Base-by-base conservation (phyloP, 2,888 invertebrate genomes). In the Leptura quadrifasciata region DNA sequence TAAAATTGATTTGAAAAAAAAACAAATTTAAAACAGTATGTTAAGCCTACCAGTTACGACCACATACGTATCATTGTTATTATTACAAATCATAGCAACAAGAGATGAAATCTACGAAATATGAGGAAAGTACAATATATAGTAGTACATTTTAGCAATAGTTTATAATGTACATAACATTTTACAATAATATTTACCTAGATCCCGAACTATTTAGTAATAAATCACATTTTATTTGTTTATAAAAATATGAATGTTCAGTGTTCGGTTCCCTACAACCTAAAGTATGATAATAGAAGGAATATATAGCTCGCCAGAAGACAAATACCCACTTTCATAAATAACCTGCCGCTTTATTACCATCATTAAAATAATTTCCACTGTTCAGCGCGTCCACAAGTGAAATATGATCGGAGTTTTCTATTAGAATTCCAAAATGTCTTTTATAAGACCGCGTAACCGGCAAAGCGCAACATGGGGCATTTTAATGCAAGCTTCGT, bases 301-400 rank as follows among this genome's bases (percentile, higher is more conserved):
- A 57, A 73, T 63, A 73, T 57, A 73, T 63, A 64, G 67, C 63
- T 61, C 54, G 54, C 58, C 52, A 60, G 78, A 80, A 80, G 80
- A 80, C 80, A 80, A 76, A 80, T 76, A 76, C 71, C 77, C 75
- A 76, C 77, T 76, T 76, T 75, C 85, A 86, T 87, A 87, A 87
- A 87, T 87, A 85, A 86, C 81, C 80, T 69, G 74, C 69, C 83
- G 83, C 86, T 87, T 87, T 87, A 87, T 87, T 87, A 85, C 86
- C 81, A 70, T 83, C 85, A 86, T 87, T 87, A 86, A 87, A 87
- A 87, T 87, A 87, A 87, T 87, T 87, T 86, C 84, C 83, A 84
- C 83, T 85, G 85, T 86, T 86, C 83, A 85, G 80, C 85, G 86
- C 84, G 83, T 82, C 79, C 84, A 79, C 86, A 85, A 85, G 86